phyloP scores from a whole-genome alignment of 2,113 vertebrate species.

The Solea solea region DNA sequence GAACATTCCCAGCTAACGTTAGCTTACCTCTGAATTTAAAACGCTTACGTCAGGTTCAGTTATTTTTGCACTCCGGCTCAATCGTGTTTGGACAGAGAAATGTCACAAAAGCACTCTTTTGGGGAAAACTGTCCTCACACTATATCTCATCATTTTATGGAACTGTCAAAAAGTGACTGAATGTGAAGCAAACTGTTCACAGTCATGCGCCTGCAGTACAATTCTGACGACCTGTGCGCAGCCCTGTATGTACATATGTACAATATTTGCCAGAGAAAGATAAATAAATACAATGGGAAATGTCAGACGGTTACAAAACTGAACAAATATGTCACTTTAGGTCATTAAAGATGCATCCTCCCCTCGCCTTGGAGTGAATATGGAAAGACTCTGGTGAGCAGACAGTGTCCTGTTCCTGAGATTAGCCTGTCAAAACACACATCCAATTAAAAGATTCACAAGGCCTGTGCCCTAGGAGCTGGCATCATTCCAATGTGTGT shows the following conservation, averaged over 20 bases:
- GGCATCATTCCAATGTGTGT: conserved; percentile 26
- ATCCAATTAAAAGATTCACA: conserved; percentile 71
- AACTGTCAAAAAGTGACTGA: no score
- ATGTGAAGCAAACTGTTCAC: no score
- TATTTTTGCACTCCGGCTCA: no score
- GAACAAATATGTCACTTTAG: conserved; percentile 29
- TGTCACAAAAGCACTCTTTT: no score
- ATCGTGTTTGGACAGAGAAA: no score
- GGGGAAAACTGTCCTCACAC: no score
- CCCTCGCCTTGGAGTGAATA: conserved; percentile 26
- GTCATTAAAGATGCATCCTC: conserved; percentile 55
- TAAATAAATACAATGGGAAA: conserved; percentile 1
- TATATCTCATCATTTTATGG: no score
- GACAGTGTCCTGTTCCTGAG: conserved; percentile 59
- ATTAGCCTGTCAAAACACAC: conserved; percentile 71
- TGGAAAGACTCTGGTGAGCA: conserved; percentile 52
- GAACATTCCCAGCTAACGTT: no score
- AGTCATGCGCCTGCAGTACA: no score
- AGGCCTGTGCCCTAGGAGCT: conserved; percentile 53
- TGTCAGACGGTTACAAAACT: conserved; percentile 45
- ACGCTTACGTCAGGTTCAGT: no score
- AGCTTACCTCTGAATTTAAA: no score
- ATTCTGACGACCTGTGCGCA: not conserved
- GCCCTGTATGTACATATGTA: not conserved
- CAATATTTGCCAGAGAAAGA: not conserved